Evolutionary conservation across 2,113 vertebrate species (phyloP).

Genomic region (Amphilophus citrinellus): DNA sequence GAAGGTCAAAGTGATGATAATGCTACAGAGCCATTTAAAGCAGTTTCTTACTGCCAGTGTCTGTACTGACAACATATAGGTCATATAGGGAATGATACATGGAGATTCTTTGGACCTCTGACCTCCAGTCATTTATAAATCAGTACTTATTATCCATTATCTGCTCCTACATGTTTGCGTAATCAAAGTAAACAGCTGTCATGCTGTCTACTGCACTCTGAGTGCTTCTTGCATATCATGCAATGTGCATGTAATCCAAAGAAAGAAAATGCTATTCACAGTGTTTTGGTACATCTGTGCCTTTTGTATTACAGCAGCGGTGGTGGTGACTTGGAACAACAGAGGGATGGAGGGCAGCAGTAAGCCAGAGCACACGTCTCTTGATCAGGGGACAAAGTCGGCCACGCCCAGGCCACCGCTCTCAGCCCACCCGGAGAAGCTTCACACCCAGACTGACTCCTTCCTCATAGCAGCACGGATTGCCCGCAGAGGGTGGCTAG

Average conservation of each 20-base stretch:
- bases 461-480: conserved; percentile 65
- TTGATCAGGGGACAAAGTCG: accelerated
- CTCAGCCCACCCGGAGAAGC: neutral
- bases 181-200: too few species aligned
- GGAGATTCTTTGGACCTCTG: too few species aligned
- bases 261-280: neutral
- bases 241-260: neutral
- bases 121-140: too few species aligned
- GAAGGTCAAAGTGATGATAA: too few species aligned
- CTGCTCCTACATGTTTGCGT: too few species aligned
- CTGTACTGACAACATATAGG: too few species aligned
- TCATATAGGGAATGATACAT: too few species aligned
- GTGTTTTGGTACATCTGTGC: neutral
- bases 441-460: conserved; percentile 19
- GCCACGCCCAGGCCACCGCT: accelerated
- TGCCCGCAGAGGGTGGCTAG: conserved; percentile 39
- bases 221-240: neutral
- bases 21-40: too few species aligned
- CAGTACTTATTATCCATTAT: too few species aligned
- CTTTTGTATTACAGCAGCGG: neutral
- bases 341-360: conserved; percentile 10
- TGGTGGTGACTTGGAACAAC: accelerated
- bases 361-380: accelerated
- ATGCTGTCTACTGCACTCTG: too few species aligned
- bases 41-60: too few species aligned